Evolutionary conservation across 2,113 vertebrate species (phyloP).

Genomic region (Spilogale gracilis): DNA sequence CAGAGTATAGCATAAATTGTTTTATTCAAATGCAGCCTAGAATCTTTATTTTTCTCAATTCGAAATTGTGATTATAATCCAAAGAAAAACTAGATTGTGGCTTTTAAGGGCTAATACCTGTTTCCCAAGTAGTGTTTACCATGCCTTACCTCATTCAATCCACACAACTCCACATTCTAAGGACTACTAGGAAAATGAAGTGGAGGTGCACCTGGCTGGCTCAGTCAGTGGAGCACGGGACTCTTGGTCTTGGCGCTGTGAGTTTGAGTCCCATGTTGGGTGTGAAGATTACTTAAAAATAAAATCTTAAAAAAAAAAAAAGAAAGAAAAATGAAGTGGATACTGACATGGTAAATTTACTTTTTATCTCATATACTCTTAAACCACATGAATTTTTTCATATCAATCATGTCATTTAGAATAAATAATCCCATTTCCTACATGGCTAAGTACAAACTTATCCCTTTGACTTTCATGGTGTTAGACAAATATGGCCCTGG

Average conservation of each 20-base stretch:
- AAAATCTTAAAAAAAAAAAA: neutral
- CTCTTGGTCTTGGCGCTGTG: neutral
- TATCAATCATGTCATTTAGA: conserved; percentile 19
- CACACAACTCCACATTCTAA: neutral
- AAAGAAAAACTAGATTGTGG: neutral
- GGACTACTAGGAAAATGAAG: conserved; percentile 19
- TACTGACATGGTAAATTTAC: neutral
- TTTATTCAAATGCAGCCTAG: conserved; percentile 32
- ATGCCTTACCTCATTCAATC: neutral
- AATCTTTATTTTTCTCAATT: conserved; percentile 51
- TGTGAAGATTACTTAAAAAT: neutral
- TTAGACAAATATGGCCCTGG: neutral
- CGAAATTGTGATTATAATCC: conserved; percentile 40
- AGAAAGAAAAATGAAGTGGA: neutral
- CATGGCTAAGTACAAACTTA: conserved; percentile 44
- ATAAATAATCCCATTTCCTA: conserved; percentile 39
- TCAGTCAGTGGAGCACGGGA: neutral
- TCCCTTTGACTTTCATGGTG: neutral
- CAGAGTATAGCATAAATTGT: neutral
- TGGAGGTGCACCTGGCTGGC: neutral
- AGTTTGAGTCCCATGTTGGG: neutral
- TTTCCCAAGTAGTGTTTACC: neutral
- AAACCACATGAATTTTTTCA: neutral
- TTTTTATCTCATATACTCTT: neutral
- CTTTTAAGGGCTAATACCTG: conserved; percentile 6